Base-by-base conservation (phyloP, 2,888 invertebrate species). In the Podotricha telesiphe region DNA sequence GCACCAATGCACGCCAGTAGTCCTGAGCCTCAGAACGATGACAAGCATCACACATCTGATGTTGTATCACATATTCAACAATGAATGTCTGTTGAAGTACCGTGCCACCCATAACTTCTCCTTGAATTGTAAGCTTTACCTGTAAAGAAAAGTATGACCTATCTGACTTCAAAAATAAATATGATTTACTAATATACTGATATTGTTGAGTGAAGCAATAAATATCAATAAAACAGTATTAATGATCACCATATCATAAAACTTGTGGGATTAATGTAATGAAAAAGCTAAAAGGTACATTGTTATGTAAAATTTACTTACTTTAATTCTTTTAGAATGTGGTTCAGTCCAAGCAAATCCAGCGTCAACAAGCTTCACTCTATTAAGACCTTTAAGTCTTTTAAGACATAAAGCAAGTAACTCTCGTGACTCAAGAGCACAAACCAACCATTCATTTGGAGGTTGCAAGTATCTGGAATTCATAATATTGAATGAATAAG, bases 331-430 rank as follows among this genome's bases (percentile, higher is more conserved):
- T 88, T 98, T 99, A 0, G 99, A 99, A 93, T 99, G 99, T 47
- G 99, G 98, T 84, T 99, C 99, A 11, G 99, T 99, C 99, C 99
- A 99, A 4, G 99, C 95, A 93, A 99, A 99, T 0, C 96, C 96
- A 50, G 99, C 99, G 94, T 99, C 99, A 66, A 99, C 94, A 17
- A 99, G 93, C 81, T 98, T 97, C 0, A 99, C 97, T 82, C 96
- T 95, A 80, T 95, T 96, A 8, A 99, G 91, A 0, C 98, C 98
- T 86, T 97, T 99, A 28, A 99, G 87, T 82, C 96, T 97, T 84
- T 99, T 98, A 63, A 99, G 93, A 79, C 99, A 99, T 0, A 99
- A 86, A 0, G 97, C 95, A 1, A 99, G 91, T 1, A 99, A 93
- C 86, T 99, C 99, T 20, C 97, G 94, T 0, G 99, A 99, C 87